Evolutionary conservation across 2,888 invertebrate species (phyloP), one percentile per base, ranked within the genome.

Genomic region (Spodoptera picta): DNA sequence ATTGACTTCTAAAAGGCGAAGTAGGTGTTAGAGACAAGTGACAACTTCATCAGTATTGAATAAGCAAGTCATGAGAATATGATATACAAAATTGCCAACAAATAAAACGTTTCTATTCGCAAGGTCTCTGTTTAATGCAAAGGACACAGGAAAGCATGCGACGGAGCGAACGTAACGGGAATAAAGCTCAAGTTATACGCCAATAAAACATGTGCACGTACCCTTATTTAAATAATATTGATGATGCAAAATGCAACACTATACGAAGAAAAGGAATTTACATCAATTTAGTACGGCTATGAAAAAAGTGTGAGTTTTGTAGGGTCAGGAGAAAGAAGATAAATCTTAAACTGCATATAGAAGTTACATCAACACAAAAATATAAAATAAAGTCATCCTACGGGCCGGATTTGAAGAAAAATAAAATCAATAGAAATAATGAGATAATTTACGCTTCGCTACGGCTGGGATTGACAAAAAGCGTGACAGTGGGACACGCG

Each of bases 401-500:
- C 57, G 60, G 65, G 67, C 60, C 67, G 71, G 76, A 81, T 81
- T 78, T 79, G 78, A 66, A 69, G 73, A 79, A 78, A 87, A 84
- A 83, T 83, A 86, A 85, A 86, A 86, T 84, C 84, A 88, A 87
- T 83, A 85, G 79, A 79, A 84, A 85, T 86, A 86, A 87, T 86
- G 83, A 85, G 84, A 87, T 87, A 89, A 90, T 89, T 87, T 87
- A 87, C 85, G 86, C 80, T 91, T 88, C 85, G 89, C 84, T 77
- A 87, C 87, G 89, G 88, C 82, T 83, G 84, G 81, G 73, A 75
- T 75, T 76, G 79, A 86, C 82, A 89, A 89, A 86, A 84, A 87
- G 82, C 87, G 85, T 87, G 88, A 87, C 87, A 83, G 73, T 73
- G 75, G 80, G 91, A 90, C 91, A 91, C 90, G 91, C 88, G 91